Conservation (phyloP, 2,888 invertebrate species). For the Andrena marginata region DNA sequence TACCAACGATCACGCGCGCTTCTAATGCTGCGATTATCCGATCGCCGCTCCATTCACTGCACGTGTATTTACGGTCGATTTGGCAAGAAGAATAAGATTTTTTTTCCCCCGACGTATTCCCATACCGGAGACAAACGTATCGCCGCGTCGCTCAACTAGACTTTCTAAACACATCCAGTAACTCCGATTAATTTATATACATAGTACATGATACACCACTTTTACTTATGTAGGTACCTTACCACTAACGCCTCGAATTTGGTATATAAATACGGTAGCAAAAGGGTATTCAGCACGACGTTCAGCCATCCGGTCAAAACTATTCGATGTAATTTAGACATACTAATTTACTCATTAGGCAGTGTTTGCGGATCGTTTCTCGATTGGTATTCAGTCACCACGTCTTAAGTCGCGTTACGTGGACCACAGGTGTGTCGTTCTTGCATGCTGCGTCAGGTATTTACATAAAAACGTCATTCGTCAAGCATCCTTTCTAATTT, state of each 20-base stretch:
- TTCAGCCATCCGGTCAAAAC: slow-evolving; percentile 69
- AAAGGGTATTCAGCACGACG: slow-evolving; percentile 74
- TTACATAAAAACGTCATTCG: slow-evolving; percentile 60
- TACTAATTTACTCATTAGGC: slow-evolving; percentile 67
- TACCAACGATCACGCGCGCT: slow-evolving; percentile 45
- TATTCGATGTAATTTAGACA: slow-evolving; percentile 75
- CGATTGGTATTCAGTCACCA: slow-evolving; percentile 67
- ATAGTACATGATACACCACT: slow-evolving; percentile 65
- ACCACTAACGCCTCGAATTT: slow-evolving; percentile 62
- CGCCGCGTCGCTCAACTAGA: slow-evolving; percentile 66
- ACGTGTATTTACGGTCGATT: slow-evolving; percentile 56
- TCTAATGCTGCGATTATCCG: slow-evolving; percentile 14
- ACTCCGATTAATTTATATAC: slow-evolving; percentile 71
- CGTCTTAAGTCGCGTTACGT: slow-evolving; percentile 53
- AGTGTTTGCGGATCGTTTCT: slow-evolving; percentile 71
- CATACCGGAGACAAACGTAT: slow-evolving; percentile 58
- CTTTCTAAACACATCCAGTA: slow-evolving; percentile 75
- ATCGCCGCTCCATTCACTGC: slow-evolving; percentile 8
- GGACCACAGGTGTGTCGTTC: slow-evolving; percentile 39
- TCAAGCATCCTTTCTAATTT: slow-evolving; percentile 66
- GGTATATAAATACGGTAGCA: slow-evolving; percentile 82
- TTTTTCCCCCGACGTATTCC: slow-evolving; percentile 50
- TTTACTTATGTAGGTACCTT: slow-evolving; percentile 50
- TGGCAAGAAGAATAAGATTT: slow-evolving; percentile 66
- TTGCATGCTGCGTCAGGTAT: slow-evolving; percentile 57